These are phyloP conservation scores for Stegophylla sp. DNA, from an alignment of 2,888 invertebrate species.

Conservation along the genomic window DNA sequence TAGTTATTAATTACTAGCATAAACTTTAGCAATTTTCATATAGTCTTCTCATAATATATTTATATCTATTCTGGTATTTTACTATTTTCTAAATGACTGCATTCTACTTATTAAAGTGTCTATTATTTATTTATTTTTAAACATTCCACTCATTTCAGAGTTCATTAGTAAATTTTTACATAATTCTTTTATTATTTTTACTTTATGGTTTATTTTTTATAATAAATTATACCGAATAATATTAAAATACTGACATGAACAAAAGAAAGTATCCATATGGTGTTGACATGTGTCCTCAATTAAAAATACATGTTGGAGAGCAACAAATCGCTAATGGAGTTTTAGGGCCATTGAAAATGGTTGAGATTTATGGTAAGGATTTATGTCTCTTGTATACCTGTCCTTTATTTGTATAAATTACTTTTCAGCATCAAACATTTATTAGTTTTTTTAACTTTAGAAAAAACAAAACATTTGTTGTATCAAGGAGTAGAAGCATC, in stretches of 20 bases:
- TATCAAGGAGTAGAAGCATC: background rate
- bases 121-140: too few species aligned
- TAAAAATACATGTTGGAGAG: constrained; percentile 45
- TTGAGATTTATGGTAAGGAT: constrained; percentile 35
- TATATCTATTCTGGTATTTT: too few species aligned
- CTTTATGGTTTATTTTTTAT: background rate
- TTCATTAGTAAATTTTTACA: too few species aligned
- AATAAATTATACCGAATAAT: background rate
- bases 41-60: too few species aligned
- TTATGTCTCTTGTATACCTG: background rate
- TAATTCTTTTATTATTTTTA: too few species aligned
- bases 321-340: constrained; percentile 48
- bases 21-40: too few species aligned
- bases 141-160: too few species aligned
- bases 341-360: constrained; percentile 19
- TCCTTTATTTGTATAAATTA: background rate
- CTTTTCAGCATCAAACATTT: background rate
- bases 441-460: constrained; percentile 4
- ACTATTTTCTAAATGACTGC: too few species aligned
- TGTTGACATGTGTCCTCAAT: constrained; percentile 50
- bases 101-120: too few species aligned
- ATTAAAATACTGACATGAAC: constrained; percentile 17
- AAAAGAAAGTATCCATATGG: constrained; percentile 48
- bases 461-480: constrained; percentile 47
- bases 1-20: too few species aligned